A percentile compares a stretch with the other conserved stretches of the same genome.
These are phyloP conservation scores for Rhabdophis nuchalis DNA, from an alignment of 2,797 vertebrate genomes.

Conservation along the genomic window DNA sequence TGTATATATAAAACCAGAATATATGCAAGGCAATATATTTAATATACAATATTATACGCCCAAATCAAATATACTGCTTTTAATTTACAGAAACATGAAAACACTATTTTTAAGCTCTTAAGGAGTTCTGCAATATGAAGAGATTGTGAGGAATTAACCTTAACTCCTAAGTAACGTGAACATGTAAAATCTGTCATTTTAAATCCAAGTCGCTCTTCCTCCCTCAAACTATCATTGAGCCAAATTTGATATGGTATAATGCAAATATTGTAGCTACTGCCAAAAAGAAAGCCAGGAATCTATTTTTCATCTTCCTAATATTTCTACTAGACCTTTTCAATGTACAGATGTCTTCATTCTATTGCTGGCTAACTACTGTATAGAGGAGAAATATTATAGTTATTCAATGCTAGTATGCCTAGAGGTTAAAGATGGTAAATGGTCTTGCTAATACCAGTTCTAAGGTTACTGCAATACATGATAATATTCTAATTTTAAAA, in stretches of 20 bases:
- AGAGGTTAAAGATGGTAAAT: not conserved
- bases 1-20: not conserved
- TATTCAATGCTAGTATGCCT: not conserved
- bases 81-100: not conserved
- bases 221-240: not conserved
- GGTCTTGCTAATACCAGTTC: not conserved
- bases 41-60: not conserved
- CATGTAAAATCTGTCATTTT: constrained; percentile 3
- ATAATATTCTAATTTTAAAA: no score
- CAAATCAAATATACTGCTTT: not conserved
- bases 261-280: not conserved
- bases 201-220: not conserved
- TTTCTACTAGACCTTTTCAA: not conserved
- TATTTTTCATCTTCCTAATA: not conserved
- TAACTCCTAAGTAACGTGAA: not conserved
- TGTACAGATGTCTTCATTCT: not conserved
- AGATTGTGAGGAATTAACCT: not conserved
- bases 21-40: not conserved
- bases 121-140: not conserved
- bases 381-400: not conserved
- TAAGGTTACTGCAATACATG: not conserved
- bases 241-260: not conserved
- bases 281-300: not conserved
- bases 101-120: not conserved
- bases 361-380: no score